These are phyloP conservation scores for Glossophaga mutica DNA, from an alignment of 2,797 vertebrate genomes.

Conservation along the genomic window DNA sequence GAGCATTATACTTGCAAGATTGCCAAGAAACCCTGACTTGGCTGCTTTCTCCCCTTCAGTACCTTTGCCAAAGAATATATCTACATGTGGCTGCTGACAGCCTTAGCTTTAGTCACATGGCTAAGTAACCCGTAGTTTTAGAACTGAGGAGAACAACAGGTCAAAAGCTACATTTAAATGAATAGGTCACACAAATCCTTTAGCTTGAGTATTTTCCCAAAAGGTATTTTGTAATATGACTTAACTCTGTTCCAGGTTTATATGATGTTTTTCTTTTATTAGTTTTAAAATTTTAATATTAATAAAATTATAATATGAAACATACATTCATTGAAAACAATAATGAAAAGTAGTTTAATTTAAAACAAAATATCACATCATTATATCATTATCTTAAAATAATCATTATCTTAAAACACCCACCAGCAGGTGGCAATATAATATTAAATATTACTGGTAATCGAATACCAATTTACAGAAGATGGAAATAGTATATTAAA, in stretches of 20 bases:
- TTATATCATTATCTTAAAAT: background rate
- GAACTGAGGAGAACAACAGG: background rate
- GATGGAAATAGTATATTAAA: background rate
- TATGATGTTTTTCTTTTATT: background rate
- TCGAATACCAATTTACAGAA: background rate
- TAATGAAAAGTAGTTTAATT: conserved; percentile 16
- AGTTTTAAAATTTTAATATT: background rate
- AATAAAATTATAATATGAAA: background rate
- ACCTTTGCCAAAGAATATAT: background rate
- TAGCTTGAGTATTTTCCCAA: background rate
- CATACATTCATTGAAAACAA: background rate
- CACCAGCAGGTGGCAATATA: conserved; percentile 75
- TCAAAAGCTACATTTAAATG: background rate
- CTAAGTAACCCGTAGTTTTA: background rate
- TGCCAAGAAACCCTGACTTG: background rate
- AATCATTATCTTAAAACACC: background rate
- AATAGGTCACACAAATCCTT: background rate
- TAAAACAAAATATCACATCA: conserved; percentile 20
- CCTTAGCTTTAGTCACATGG: background rate
- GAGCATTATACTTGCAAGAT: background rate
- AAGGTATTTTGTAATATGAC: background rate
- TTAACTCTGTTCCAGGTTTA: background rate
- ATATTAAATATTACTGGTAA: conserved; percentile 36
- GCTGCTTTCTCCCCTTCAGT: background rate
- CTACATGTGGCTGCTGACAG: background rate